Evolutionary conservation across 2,888 invertebrate species (phyloP).

Genomic region (Branchellion lobata): DNA sequence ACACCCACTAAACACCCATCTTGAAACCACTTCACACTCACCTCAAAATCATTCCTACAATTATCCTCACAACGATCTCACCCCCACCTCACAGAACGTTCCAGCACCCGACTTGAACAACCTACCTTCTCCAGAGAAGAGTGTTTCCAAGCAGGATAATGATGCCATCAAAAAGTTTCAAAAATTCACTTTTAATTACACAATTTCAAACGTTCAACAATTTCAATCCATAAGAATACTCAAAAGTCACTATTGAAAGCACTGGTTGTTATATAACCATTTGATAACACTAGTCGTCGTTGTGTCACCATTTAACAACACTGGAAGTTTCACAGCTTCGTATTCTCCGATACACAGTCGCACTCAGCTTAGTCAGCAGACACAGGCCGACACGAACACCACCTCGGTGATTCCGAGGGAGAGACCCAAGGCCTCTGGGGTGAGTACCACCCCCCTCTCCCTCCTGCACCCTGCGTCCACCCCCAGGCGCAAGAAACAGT

Average conservation of each 20-base stretch:
- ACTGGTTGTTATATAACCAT: too few species aligned
- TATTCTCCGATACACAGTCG: neutral
- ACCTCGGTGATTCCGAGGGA: constrained; percentile 81
- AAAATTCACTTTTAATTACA: too few species aligned
- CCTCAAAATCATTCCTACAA: too few species aligned
- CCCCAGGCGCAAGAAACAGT: neutral
- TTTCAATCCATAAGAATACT: too few species aligned
- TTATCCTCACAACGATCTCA: too few species aligned
- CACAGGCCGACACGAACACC: constrained; percentile 47
- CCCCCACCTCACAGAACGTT: neutral
- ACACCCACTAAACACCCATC: too few species aligned
- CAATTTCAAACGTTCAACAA: too few species aligned
- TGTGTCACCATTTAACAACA: too few species aligned
- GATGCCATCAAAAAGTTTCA: neutral
- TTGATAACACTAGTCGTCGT: too few species aligned
- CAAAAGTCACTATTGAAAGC: too few species aligned
- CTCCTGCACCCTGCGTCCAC: constrained; percentile 33
- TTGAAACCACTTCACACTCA: neutral
- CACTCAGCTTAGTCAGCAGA: neutral
- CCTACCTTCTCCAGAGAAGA: neutral
- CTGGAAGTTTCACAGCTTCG: too few species aligned
- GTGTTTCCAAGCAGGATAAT: neutral
- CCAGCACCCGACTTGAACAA: constrained; percentile 8
- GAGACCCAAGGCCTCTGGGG: constrained; percentile 70
- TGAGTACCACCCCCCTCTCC: constrained; percentile 35